Evolutionary conservation across 2,888 invertebrate genomes (phyloP), one percentile per base, ranked within the genome.

Genomic region (Blera fallax): DNA sequence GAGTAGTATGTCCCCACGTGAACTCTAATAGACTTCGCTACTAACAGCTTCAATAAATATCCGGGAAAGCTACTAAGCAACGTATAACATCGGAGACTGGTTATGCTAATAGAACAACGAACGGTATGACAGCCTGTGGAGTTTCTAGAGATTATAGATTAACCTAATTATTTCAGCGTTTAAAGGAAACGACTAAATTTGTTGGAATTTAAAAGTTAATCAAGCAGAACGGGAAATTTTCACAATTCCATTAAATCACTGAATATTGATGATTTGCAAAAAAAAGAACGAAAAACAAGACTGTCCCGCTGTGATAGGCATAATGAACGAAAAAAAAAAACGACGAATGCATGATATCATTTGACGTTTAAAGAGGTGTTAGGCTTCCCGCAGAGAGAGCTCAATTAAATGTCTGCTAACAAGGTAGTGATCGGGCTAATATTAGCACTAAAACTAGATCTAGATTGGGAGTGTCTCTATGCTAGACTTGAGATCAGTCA

Each of bases 181-280:
- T 43, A 43, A 43, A 50, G 11, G 27, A 50, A 50, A 50, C 27
- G n/a, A 6, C 50, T 50, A 21, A n/a, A 50, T 50, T 50, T 5
- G 27, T 50, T n/a, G 2, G 21, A 62, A 16, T 29, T 43, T 29
- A 29, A 6, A 29, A 16, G 24, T 11, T 14, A 24, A 40, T 34
- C 8, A 58, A 11, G 37, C 21, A 37, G 34, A 58, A 34, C 40
- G 24, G 10, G 40, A 60, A 11, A 27, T 40, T 40, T 24, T 48
- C 21, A 24, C 18, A 48, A 60, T 43, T 60, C 27, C 1, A 27
- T 2, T 4, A 16, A 45, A 6, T 16, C 29, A 45, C 16, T 43
- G 43, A 62, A 62, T 62, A 62, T 29, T 62, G 16, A 62, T 27
- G 29, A 62, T 18, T 27, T 50, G 50, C 50, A n/a, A 50, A 50